Evolutionary conservation across 37 sponge, comb jelly and placozoan genomes (phyloP), one percentile per base, ranked within the genome.

Genomic region (Beroe forskalii): DNA sequence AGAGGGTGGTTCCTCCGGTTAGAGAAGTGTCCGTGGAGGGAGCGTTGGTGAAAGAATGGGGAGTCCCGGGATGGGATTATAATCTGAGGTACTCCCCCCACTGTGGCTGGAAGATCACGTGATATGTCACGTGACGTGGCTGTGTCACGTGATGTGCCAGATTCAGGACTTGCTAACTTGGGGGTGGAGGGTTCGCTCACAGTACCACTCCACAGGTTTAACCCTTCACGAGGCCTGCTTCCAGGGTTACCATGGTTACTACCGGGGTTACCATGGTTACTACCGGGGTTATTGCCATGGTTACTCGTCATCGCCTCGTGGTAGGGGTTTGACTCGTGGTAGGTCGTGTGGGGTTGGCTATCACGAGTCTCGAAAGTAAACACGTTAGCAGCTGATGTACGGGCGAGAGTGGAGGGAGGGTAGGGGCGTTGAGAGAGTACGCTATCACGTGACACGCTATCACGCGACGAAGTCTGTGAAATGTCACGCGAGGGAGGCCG

Each of bases 171-270:
- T 22, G 33, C 39, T 8, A 72, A 20, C 35, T 72, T 72, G 8
- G 75, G 75, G 75, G 75, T 72, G 75, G 38, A 35, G 36, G 75
- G 75, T 20, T 72, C 75, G 39, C 75, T 72, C 39, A 35, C 0
- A 4, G 40, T 33, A 8, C 75, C 75, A 72, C 75, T 72, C 66
- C 66, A 63, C 23, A 63, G 66, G 66, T 63, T 20, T 19, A 63
- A 20, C 4, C 66, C 66, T 30, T 63, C 66, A 33, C 75, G 75
- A 12, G 75, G 75, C 9, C 40, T 23, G 14, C 39, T 35, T 36
- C 39, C 32, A n/a, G 67, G 67, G 8, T 2, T 19, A 4, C 35
- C 75, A 33, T 63, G 66, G n/a, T n/a, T n/a, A n/a, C n/a, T n/a
- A n/a, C n/a, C n/a, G n/a, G n/a, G n/a, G n/a, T n/a, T n/a, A n/a